Evolutionary conservation across 2,113 vertebrate species (phyloP).

Genomic region (Dromas ardeola): DNA sequence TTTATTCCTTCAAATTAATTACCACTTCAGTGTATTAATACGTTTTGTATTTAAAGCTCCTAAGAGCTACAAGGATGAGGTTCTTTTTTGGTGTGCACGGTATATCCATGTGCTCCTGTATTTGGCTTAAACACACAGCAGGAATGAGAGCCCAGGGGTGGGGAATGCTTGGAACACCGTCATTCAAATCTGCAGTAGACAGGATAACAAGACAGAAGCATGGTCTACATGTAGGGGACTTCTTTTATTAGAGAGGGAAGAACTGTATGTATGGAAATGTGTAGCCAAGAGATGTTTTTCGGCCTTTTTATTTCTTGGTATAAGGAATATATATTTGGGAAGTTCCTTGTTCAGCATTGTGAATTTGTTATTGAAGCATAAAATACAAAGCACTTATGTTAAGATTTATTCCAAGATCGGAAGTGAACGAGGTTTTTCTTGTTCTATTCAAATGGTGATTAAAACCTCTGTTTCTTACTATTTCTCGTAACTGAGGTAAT

Average conservation of each 20-base stretch:
- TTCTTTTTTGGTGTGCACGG: neutral
- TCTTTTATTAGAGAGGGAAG: neutral
- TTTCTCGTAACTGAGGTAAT: slow-evolving; percentile 8
- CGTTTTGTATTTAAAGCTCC: neutral
- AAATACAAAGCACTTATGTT: neutral
- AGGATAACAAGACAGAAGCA: neutral
- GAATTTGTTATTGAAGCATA: neutral
- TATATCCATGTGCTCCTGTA: neutral
- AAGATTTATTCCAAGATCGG: neutral
- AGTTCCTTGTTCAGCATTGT: neutral
- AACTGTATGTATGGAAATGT: neutral
- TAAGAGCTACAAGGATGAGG: neutral
- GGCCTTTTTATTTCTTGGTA: neutral
- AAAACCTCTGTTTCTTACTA: neutral
- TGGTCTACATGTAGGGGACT: neutral
- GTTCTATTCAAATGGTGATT: neutral
- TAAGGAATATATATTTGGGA: neutral
- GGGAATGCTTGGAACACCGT: neutral
- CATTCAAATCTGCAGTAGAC: neutral
- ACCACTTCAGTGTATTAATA: neutral
- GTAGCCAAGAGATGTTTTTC: neutral
- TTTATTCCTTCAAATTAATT: neutral
- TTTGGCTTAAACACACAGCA: neutral
- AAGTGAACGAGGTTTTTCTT: neutral
- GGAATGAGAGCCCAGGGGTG: neutral